A percentile compares a stretch with the other conserved stretches of the same genome.
These are phyloP conservation scores for Cancer borealis DNA, from an alignment of 2,888 invertebrate species.

Conservation along the genomic window DNA sequence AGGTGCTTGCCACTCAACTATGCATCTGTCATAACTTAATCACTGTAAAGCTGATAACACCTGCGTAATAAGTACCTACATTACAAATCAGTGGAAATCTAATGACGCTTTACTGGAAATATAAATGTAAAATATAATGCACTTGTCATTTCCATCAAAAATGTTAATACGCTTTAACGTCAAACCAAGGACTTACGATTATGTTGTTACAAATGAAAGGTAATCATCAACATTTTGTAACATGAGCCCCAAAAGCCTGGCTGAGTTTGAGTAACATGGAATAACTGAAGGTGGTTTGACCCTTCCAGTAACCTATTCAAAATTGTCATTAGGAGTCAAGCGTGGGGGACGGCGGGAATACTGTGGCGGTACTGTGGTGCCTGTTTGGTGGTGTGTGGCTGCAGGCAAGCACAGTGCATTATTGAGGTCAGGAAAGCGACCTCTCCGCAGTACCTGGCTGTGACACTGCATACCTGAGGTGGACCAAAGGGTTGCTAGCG, in stretches of 20 bases:
- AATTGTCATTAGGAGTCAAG: neutral
- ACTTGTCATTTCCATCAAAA: neutral
- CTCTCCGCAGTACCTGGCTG: slow-evolving; percentile 10
- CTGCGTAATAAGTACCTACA: neutral
- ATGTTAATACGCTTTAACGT: neutral
- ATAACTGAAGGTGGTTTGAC: neutral
- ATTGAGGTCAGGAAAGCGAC: neutral
- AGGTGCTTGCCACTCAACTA: neutral
- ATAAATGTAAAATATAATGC: neutral
- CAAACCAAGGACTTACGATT: neutral
- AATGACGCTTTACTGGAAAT: neutral
- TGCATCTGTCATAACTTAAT: neutral
- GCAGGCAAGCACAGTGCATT: slow-evolving; percentile 7
- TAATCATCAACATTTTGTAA: neutral
- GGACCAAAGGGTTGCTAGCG: neutral
- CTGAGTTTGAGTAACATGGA: neutral
- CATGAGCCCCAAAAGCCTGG: neutral
- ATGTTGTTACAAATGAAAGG: neutral
- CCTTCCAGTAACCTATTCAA: slow-evolving; percentile 1
- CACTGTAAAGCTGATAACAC: neutral
- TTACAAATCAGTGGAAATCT: neutral
- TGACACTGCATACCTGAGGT: neutral
- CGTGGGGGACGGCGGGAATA: neutral
- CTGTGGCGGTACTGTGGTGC: slow-evolving; percentile 5
- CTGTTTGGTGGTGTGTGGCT: neutral